Percentiles rank a stretch among this genome's conserved stretches.
Evolutionary conservation across 2,113 vertebrate genomes (phyloP).

Genomic region (Cavia aperea): DNA sequence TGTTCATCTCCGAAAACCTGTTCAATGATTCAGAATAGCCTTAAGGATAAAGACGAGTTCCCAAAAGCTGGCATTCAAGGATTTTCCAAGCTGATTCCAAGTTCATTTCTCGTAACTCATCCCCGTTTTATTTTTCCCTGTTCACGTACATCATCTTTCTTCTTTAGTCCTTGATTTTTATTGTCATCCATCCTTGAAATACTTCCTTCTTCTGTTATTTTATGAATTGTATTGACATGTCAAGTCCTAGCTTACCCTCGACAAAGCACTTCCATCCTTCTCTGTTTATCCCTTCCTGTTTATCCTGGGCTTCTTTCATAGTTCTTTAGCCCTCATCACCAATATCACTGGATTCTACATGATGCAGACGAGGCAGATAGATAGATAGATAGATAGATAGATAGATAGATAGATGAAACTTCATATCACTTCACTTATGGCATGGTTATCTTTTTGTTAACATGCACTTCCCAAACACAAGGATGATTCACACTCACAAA

Average conservation of each 20-base stretch:
- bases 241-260: background rate
- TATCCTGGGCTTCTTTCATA: background rate
- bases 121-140: background rate
- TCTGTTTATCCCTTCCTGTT: background rate
- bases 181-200: background rate
- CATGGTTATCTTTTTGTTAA: background rate
- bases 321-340: too few species aligned
- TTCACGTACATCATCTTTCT: background rate
- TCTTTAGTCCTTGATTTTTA: background rate
- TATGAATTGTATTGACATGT: background rate
- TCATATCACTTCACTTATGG: background rate
- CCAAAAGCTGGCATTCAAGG: background rate
- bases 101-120: background rate
- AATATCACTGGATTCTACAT: background rate
- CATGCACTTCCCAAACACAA: background rate
- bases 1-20: background rate
- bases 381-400: background rate
- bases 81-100: background rate
- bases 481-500: background rate
- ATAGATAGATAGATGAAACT: background rate
- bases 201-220: background rate
- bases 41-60: too few species aligned
- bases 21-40: background rate
- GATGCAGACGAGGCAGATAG: background rate
- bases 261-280: background rate